These are phyloP conservation scores for Dryas iulia DNA, from an alignment of 1,140 invertebrate genomes.

Conservation along the genomic window DNA sequence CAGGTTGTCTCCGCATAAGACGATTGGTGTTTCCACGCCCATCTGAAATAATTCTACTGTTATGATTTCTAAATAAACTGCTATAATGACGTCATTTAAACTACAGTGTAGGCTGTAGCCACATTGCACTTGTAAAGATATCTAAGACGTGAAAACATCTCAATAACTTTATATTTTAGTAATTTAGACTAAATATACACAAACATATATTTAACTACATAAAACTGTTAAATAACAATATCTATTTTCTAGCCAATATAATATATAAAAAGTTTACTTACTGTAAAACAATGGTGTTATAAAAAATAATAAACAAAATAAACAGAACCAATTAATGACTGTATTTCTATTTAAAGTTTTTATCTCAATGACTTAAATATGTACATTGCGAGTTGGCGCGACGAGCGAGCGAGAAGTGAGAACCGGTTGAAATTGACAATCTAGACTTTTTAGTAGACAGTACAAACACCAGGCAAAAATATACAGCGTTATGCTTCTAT, in stretches of 20 bases:
- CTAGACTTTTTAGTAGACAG: background rate
- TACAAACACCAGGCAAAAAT: background rate
- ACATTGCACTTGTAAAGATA: too few species aligned
- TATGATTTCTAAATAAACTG: background rate
- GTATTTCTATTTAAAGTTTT: background rate
- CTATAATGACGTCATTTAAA: background rate
- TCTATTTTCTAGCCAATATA: background rate
- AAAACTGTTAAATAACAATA: background rate
- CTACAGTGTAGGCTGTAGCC: background rate
- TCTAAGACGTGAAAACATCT: too few species aligned
- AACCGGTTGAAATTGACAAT: background rate
- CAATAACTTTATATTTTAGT: background rate
- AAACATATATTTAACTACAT: background rate
- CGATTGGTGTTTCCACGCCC: slow-evolving; percentile 32
- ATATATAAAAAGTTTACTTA: background rate
- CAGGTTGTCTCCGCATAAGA: slow-evolving; percentile 42
- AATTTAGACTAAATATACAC: background rate
- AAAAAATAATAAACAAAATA: background rate
- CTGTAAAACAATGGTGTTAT: background rate
- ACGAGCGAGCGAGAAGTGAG: background rate
- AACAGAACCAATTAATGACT: background rate
- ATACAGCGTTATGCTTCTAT: background rate
- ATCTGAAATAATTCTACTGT: slow-evolving; percentile 17
- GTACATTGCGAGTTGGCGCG: background rate
- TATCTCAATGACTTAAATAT: background rate